Evolutionary conservation across 2,113 vertebrate genomes (phyloP).

Genomic region (Tinamus guttatus): DNA sequence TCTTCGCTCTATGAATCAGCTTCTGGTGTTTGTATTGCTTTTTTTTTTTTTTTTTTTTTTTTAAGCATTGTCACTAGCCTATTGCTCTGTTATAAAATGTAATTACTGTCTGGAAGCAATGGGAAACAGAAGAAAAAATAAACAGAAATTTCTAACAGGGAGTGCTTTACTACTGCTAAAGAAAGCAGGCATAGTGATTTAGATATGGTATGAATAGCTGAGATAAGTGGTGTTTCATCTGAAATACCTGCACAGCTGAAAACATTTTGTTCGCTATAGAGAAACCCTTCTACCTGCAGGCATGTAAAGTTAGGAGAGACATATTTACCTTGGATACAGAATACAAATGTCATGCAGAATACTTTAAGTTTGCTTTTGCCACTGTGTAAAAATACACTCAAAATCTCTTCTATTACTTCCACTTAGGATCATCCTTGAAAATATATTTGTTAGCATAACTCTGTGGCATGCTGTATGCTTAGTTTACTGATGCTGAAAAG

Average conservation of each 20-base stretch:
- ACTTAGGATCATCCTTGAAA: conserved; percentile 17
- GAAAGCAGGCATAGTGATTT: conserved; percentile 15
- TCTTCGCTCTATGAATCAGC: not conserved
- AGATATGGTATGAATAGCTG: not conserved
- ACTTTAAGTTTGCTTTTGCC: not conserved
- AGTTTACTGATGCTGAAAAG: conserved; percentile 16
- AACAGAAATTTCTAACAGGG: not conserved
- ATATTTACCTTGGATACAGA: not conserved
- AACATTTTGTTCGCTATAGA: conserved; percentile 2
- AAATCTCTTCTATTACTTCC: conserved; percentile 2
- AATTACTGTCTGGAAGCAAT: not conserved
- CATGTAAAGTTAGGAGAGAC: conserved; percentile 4
- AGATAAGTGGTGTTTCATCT: conserved; percentile 21
- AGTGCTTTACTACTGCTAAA: not conserved
- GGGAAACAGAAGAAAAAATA: not conserved
- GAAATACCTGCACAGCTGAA: conserved; percentile 7
- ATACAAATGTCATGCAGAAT: not conserved
- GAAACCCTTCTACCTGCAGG: not conserved
- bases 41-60: not conserved
- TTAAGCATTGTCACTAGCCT: not conserved
- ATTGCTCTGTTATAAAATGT: not conserved
- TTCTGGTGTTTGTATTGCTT: not conserved
- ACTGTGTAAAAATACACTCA: not conserved
- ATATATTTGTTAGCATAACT: not conserved
- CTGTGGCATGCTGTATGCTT: not conserved